phyloP scores from a whole-genome alignment of 2,888 invertebrate genomes.

The Cephalotes varians region DNA sequence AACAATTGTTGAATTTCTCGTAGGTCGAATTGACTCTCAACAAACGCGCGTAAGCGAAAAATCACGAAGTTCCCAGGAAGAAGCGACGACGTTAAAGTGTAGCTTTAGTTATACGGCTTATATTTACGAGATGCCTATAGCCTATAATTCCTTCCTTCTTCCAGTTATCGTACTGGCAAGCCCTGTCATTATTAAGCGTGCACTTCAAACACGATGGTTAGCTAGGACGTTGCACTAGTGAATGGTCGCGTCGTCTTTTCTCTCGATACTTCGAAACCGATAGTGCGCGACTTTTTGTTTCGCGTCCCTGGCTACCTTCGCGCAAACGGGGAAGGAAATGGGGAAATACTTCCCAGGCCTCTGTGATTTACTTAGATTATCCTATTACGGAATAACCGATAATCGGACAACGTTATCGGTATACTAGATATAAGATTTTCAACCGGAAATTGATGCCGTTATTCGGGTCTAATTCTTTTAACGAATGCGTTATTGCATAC shows the following conservation, averaged over 20 bases:
- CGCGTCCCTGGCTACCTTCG: constrained; percentile 32
- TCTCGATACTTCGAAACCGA: constrained; percentile 51
- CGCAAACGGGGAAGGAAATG: constrained; percentile 38
- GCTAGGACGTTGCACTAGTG: constrained; percentile 40
- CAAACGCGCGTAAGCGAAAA: constrained; percentile 36
- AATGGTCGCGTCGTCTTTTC: constrained; percentile 39
- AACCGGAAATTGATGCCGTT: not conserved
- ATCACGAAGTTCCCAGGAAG: constrained; percentile 46
- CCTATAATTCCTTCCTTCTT: constrained; percentile 64
- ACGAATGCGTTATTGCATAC: not conserved
- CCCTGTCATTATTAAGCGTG: constrained; percentile 61
- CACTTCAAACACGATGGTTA: constrained; percentile 61
- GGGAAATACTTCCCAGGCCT: not conserved
- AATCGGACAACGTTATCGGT: constrained; percentile 9
- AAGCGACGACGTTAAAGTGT: constrained; percentile 59
- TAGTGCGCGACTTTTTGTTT: constrained; percentile 34
- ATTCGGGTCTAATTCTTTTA: not conserved
- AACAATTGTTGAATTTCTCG: not conserved
- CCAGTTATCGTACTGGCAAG: constrained; percentile 63
- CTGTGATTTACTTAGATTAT: constrained; percentile 40
- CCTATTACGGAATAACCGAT: constrained; percentile 13
- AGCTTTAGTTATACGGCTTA: constrained; percentile 49
- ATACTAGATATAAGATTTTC: not conserved
- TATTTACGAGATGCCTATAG: constrained; percentile 56
- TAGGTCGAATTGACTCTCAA: constrained; percentile 10